These are phyloP conservation scores for Sebastes matsubarae DNA, from an alignment of 2,797 vertebrate genomes.

Conservation along the genomic window DNA sequence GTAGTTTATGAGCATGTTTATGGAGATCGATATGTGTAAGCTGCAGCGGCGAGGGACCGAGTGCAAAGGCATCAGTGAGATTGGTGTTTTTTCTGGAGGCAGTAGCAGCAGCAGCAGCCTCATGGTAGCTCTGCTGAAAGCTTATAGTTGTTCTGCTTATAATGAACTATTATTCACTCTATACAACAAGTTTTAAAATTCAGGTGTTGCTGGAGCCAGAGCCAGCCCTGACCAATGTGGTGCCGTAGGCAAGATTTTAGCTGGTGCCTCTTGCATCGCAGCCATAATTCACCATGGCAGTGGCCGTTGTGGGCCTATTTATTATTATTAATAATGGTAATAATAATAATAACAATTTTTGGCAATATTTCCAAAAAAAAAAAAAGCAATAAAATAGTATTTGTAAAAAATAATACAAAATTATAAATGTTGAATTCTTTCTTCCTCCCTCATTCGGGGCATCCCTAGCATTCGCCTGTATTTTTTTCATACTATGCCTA, in stretches of 20 bases:
- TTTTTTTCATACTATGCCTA: no score
- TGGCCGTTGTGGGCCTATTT: no score
- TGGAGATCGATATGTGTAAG: constrained; percentile 52
- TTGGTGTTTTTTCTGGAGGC: constrained; percentile 25
- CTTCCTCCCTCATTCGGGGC: no score
- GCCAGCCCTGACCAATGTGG: no score
- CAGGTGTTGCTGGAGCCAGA: background rate
- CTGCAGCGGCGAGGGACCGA: background rate
- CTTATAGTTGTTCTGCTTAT: background rate
- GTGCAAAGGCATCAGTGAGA: constrained; percentile 19
- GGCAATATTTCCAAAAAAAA: no score
- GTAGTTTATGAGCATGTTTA: constrained; percentile 51
- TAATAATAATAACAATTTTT: no score
- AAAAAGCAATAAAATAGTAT: accelerated
- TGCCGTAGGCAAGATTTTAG: no score
- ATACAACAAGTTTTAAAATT: background rate
- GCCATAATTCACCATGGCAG: accelerated
- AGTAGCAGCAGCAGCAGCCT: background rate
- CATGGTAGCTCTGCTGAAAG: background rate
- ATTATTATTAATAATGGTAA: no score
- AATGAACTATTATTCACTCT: background rate
- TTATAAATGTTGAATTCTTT: no score
- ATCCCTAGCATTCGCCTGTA: no score
- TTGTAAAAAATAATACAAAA: no score
- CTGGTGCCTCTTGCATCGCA: no score